Conservation (phyloP, 2,113 vertebrate species). For the Anser brachyrhynchus region DNA sequence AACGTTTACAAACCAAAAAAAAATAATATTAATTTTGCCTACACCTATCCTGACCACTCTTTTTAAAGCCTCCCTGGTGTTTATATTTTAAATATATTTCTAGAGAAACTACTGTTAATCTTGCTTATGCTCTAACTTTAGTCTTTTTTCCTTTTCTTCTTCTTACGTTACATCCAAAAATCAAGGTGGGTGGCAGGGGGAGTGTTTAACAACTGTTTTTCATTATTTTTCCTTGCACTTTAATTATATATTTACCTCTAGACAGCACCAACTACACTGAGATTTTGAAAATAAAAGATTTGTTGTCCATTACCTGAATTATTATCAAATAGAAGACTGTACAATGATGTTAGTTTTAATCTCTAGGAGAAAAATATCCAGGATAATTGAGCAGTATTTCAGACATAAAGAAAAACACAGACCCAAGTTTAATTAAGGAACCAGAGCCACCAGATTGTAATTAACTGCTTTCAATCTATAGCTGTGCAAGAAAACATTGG, state of each 20-base stretch:
- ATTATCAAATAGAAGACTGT: background rate
- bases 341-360: background rate
- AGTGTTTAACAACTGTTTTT: background rate
- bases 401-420: background rate
- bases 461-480: constrained; percentile 10
- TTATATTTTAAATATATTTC: background rate
- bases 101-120: background rate
- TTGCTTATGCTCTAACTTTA: background rate
- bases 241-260: background rate
- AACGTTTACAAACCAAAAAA: background rate
- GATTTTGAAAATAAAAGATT: background rate
- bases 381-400: background rate
- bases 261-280: background rate
- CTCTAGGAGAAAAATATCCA: background rate
- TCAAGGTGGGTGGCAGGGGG: background rate
- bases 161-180: background rate
- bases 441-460: background rate
- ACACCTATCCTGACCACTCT: background rate
- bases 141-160: background rate
- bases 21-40: background rate
- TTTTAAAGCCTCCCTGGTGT: background rate
- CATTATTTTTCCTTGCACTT: background rate
- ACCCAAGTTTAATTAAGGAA: constrained; percentile 1
- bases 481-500: background rate
- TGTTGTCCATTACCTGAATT: background rate